Evolutionary conservation across 2,888 invertebrate species (phyloP), one percentile per base, ranked within the genome.

Genomic region (Philonicus albiceps): DNA sequence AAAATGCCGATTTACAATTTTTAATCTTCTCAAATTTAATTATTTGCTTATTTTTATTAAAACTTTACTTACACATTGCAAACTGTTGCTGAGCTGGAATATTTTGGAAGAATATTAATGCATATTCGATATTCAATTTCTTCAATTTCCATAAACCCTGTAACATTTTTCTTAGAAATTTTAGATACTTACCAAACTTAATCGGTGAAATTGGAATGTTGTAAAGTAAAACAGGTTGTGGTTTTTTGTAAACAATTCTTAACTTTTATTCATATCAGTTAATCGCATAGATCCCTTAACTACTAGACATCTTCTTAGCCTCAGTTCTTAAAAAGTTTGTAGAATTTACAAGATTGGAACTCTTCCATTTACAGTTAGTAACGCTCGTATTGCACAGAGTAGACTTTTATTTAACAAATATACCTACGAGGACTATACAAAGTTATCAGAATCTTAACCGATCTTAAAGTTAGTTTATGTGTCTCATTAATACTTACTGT

Each of bases 231-330:
- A 74, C 7, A 74, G 7, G 2, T 30, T 13, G 6, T 74, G 34
- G 11, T 81, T 81, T 81, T 81, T 81, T 81, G 55, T 81, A 81
- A 81, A 81, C 81, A 81, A 81, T 55, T 16, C 81, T 81, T 81
- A 81, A 55, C 31, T 22, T 81, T 81, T 81, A 81, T 81, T 81
- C 55, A 81, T 49, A 81, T 37, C 43, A 81, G 53, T 78, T 81
- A 49, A 55, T 31, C 64, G 34, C 31, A 81, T 27, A 81, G 53
- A n/a, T 81, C n/a, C n/a, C 55, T 81, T 81, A 81, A 55, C 22
- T 55, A 81, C 34, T 55, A 55, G 34, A 53, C 34, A 81, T 37
- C 31, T 64, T 30, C 34, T 55, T 81, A 55, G 53, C 34, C n/a
- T 81, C 34, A 64, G 64, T 64, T 78, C 49, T 78, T 64, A 81